These are phyloP conservation scores for Eunapius fragilis DNA, from an alignment of 37 sponge, comb jelly and placozoan genomes.

Conservation along the genomic window DNA sequence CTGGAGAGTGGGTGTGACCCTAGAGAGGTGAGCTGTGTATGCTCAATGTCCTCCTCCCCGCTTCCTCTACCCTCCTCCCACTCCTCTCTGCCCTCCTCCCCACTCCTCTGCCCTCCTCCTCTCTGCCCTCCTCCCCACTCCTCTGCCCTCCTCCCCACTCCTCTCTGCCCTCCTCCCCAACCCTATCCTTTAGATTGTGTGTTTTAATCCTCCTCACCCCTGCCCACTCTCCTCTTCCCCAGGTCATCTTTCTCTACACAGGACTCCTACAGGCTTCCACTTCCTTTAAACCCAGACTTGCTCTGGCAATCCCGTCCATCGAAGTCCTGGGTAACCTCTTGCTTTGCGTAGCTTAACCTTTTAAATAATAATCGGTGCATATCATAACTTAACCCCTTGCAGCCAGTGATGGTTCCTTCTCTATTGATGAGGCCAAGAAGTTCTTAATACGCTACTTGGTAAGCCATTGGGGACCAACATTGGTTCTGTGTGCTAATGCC, in stretches of 20 bases:
- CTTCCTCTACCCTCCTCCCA: neutral
- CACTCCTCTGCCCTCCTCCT: neutral
- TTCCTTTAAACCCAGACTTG: neutral
- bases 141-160: neutral
- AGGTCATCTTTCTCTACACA: constrained; percentile 55
- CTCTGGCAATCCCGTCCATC: constrained; percentile 7
- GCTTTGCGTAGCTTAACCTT: neutral
- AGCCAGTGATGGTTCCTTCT: constrained; percentile 2
- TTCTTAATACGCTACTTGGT: constrained; percentile 71
- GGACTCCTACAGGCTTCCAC: constrained; percentile 33
- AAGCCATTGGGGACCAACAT: neutral
- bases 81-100: neutral
- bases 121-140: no score
- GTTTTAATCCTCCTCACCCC: no score
- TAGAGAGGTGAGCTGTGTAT: constrained; percentile 54
- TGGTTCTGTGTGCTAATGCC: no score
- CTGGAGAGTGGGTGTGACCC: constrained; percentile 68
- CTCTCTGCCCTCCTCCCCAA: neutral
- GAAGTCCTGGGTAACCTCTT: constrained; percentile 8
- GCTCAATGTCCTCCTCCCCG: neutral
- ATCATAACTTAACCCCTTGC: neutral
- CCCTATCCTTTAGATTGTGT: no score
- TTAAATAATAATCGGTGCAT: neutral
- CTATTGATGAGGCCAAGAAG: constrained; percentile 67
- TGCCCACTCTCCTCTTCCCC: neutral